Percentiles rank a stretch among this genome's conserved stretches.
phyloP scores from a whole-genome alignment of 1,140 invertebrate species.

The Pseudomyrmex flavicornis region DNA sequence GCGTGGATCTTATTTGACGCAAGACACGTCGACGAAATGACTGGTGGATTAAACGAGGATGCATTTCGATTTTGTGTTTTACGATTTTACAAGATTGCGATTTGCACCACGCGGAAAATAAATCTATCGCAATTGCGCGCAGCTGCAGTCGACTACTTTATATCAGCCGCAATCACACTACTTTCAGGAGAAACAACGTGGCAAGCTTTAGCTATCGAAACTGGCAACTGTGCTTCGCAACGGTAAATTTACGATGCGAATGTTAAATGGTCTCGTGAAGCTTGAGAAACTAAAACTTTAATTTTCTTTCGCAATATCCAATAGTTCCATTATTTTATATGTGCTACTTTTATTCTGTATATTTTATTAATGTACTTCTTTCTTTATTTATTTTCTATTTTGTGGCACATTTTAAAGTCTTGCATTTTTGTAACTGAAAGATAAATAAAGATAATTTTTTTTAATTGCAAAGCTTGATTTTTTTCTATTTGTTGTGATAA shows the following conservation, averaged over 20 bases:
- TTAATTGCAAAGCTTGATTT: too few relatives aligned
- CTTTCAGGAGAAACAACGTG: not conserved
- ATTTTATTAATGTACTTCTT: too few relatives aligned
- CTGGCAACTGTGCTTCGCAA: not conserved
- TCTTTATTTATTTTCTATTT: too few relatives aligned
- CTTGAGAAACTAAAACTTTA: not conserved
- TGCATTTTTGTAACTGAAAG: too few relatives aligned
- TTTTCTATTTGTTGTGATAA: too few relatives aligned
- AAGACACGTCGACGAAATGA: constrained; percentile 3
- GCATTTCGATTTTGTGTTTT: constrained; percentile 33
- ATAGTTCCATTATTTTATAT: not conserved
- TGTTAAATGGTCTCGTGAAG: too few relatives aligned
- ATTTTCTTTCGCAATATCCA: not conserved
- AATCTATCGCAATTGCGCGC: constrained; percentile 10
- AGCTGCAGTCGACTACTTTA: constrained; percentile 23
- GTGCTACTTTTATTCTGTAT: too few relatives aligned
- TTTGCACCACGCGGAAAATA: constrained; percentile 24
- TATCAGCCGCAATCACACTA: constrained; percentile 7
- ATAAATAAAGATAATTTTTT: too few relatives aligned
- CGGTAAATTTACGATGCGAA: not conserved
- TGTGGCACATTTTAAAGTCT: too few relatives aligned
- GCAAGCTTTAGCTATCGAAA: not conserved
- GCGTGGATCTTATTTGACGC: not conserved
- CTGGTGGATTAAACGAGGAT: constrained; percentile 8
- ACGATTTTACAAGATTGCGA: not conserved